These are phyloP conservation scores for Poeciliopsis occidentalis DNA, from an alignment of 2,113 vertebrate genomes.

Conservation along the genomic window DNA sequence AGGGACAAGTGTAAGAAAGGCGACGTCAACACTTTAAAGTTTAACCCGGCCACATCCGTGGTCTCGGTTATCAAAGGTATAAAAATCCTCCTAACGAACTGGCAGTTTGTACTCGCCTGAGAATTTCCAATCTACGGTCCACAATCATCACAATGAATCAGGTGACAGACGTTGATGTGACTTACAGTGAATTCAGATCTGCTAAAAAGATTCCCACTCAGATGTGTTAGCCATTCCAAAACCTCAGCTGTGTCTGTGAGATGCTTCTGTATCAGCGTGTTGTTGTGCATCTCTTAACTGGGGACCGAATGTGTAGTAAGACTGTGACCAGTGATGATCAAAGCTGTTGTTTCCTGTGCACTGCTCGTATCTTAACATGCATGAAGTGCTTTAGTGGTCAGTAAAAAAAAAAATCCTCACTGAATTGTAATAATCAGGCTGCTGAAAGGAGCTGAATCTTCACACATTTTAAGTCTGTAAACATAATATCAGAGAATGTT, in stretches of 20 bases:
- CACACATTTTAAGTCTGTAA: constrained; percentile 25
- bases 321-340: constrained; percentile 6
- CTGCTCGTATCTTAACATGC: constrained; percentile 32
- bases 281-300: constrained; percentile 31
- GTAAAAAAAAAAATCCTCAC: constrained; percentile 23
- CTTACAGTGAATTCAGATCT: constrained; percentile 34
- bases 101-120: constrained; percentile 96
- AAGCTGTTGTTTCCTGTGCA: constrained; percentile 40
- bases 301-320: constrained; percentile 28
- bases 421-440: constrained; percentile 26
- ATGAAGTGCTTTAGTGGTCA: constrained; percentile 35
- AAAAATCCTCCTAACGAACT: constrained; percentile 95
- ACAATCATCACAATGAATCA: constrained; percentile 31
- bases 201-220: constrained; percentile 42
- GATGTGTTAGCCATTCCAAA: constrained; percentile 44
- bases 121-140: not conserved
- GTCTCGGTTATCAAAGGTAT: constrained; percentile 93
- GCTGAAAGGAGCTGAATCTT: constrained; percentile 17
- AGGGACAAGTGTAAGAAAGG: constrained; percentile 97
- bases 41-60: constrained; percentile 96
- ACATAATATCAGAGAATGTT: constrained; percentile 23
- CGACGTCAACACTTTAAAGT: constrained; percentile 93
- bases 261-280: constrained; percentile 40
- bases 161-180: constrained; percentile 29
- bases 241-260: constrained; percentile 2